Conservation (phyloP, 2,888 invertebrate species). For the Cerastoderma edule region DNA sequence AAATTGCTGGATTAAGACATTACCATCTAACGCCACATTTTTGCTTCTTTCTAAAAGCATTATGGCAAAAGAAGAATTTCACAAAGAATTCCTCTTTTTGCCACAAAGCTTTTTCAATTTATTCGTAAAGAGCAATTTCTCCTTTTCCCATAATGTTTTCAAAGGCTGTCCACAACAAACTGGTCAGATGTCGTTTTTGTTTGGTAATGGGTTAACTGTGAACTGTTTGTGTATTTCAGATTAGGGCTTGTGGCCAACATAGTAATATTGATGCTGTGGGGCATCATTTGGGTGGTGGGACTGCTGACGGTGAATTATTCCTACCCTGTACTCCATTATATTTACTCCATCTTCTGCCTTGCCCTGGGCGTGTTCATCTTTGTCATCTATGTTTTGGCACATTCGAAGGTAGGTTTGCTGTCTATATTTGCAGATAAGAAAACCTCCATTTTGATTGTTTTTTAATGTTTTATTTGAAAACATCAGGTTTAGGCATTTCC, state of each 20-base stretch:
- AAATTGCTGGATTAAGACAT: too few relatives aligned
- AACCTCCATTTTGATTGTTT: background rate
- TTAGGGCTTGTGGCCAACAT: constrained; percentile 94
- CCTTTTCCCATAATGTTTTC: too few relatives aligned
- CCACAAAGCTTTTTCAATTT: too few relatives aligned
- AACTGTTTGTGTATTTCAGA: constrained; percentile 84
- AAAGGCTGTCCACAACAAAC: too few relatives aligned
- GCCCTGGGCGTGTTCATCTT: constrained; percentile 93
- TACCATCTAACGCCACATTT: too few relatives aligned
- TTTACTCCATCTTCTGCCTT: constrained; percentile 91
- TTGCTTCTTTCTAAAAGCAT: too few relatives aligned
- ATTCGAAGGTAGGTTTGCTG: constrained; percentile 88
- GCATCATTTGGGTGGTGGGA: constrained; percentile 94
- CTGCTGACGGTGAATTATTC: constrained; percentile 90
- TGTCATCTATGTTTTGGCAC: constrained; percentile 94
- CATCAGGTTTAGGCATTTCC: too few relatives aligned
- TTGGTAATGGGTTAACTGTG: too few relatives aligned
- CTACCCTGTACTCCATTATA: constrained; percentile 89
- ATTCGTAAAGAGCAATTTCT: too few relatives aligned
- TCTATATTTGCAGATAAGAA: background rate
- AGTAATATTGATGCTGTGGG: constrained; percentile 90
- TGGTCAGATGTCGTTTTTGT: too few relatives aligned
- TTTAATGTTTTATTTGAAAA: background rate
- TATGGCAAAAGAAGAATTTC: too few relatives aligned
- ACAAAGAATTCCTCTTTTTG: too few relatives aligned